Conservation (phyloP, 2,888 invertebrate species). For the Heliconius hortense region DNA sequence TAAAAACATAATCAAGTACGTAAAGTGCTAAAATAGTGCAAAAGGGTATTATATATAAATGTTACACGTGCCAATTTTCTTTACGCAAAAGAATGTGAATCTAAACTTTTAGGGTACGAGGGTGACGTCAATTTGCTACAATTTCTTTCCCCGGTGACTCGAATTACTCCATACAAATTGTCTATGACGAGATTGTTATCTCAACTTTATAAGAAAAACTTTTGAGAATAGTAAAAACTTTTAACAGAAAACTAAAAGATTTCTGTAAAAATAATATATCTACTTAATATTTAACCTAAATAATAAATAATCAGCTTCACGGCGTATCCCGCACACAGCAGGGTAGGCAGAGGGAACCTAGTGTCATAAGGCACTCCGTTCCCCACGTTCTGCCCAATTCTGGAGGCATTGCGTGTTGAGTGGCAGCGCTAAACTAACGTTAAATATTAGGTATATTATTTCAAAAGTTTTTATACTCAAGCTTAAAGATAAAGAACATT, state of each 20-base stretch:
- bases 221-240: slow-evolving; percentile 52
- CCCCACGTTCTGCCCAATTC: too few relatives aligned
- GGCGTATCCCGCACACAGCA: too few relatives aligned
- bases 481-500: slow-evolving; percentile 1
- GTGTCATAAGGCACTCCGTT: too few relatives aligned
- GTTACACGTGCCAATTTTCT: slow-evolving; percentile 29
- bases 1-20: neutral
- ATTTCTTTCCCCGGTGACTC: slow-evolving; percentile 59
- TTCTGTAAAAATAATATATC: neutral
- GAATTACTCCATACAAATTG: slow-evolving; percentile 72
- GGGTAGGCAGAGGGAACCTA: too few relatives aligned
- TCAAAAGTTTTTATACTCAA: neutral
- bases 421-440: too few relatives aligned
- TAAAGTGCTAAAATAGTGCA: neutral
- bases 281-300: neutral
- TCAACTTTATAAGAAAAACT: slow-evolving; percentile 62
- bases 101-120: slow-evolving; percentile 67
- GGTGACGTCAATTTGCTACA: slow-evolving; percentile 72
- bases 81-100: slow-evolving; percentile 56
- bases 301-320: too few relatives aligned
- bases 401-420: too few relatives aligned
- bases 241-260: neutral
- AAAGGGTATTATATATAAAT: slow-evolving; percentile 26
- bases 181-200: slow-evolving; percentile 66
- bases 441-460: too few relatives aligned